A percentile compares a stretch with the other conserved stretches of the same genome.
phyloP scores from a whole-genome alignment of 2,888 invertebrate genomes.

The Pristionchus maxplancki region DNA sequence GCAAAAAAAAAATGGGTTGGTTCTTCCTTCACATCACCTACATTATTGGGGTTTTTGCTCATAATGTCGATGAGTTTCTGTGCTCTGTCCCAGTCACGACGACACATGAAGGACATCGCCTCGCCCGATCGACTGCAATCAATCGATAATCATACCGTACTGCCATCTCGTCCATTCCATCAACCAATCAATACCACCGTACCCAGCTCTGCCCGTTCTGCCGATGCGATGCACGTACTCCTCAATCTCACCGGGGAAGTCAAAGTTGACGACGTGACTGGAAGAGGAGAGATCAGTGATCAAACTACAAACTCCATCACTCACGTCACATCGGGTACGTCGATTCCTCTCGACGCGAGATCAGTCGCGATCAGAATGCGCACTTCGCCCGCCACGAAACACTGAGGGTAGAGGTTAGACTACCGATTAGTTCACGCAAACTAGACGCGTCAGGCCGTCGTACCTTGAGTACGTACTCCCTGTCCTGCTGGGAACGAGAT shows the following conservation, averaged over 20 bases:
- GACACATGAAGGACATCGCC: constrained; percentile 88
- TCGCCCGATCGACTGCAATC: constrained; percentile 83
- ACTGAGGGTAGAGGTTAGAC: neutral
- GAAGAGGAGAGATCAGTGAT: constrained; percentile 25
- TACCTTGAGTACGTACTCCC: constrained; percentile 84
- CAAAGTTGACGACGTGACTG: constrained; percentile 91
- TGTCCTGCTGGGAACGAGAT: constrained; percentile 86
- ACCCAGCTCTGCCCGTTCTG: constrained; percentile 92
- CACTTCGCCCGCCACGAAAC: constrained; percentile 87
- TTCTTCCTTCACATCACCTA: neutral
- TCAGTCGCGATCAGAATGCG: constrained; percentile 93
- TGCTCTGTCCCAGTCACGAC: constrained; percentile 88
- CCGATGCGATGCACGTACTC: constrained; percentile 98
- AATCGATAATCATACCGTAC: neutral
- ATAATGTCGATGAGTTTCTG: constrained; percentile 88
- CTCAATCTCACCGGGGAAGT: constrained; percentile 94
- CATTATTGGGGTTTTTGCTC: constrained; percentile 84
- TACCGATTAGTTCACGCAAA: neutral
- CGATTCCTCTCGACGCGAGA: constrained; percentile 94
- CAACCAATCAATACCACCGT: constrained; percentile 54
- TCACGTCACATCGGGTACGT: constrained; percentile 82
- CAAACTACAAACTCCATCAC: constrained; percentile 40
- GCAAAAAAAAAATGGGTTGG: no score
- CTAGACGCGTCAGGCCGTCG: neutral
- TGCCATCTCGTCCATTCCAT: neutral